Base-by-base conservation (phyloP, 2,113 vertebrate genomes). In the Nestor notabilis region DNA sequence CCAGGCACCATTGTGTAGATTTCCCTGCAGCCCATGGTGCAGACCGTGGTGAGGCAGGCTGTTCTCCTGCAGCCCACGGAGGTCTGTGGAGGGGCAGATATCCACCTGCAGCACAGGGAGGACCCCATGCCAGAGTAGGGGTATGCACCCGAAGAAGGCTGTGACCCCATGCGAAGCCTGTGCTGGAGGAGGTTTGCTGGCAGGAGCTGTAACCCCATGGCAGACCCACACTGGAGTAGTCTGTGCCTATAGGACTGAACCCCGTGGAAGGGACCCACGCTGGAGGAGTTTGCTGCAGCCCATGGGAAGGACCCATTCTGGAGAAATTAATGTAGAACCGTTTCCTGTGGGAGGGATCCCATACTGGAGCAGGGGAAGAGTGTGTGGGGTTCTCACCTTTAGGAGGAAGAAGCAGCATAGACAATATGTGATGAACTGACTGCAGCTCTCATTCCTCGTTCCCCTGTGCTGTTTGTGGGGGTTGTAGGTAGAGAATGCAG, bases 1-100 rank as follows among this genome's bases (percentile, higher is more conserved):
- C 3, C 49, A 43, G 44, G 7, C 1, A 14, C 7, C 1, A 3
- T 17, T 61, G 19, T 19, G 69, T 35, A 61, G 33, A 23, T 68
- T 74, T 3, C 5, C 3, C 33, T 65, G 25, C 16, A 66, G 21
- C 28, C 9, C 0, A 0, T 29, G 8, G 11, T 35, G 35, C 23
- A 74, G 76, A 14, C 31, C 10, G 1, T 47, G 52, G 15, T 33
- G 61, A 74, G 18, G 55, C 29, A 58, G 10, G 10, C 28, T 86
- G 55, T 76, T 12, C 28, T 37, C 1, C 43, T 39, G 58, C 33
- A 69, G 58, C 14, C n/a, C 10, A 1, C 10, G 29, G 39, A 46
- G 16, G 31, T 28, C 11, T 0, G 2, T 0, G 0, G 13, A 18
- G 18, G 7, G 65, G 18, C 35, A 58, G 29, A 41, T 33, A 12